Evolutionary conservation across 1,140 invertebrate species (phyloP).

Genomic region (Zaprionus taronus): DNA sequence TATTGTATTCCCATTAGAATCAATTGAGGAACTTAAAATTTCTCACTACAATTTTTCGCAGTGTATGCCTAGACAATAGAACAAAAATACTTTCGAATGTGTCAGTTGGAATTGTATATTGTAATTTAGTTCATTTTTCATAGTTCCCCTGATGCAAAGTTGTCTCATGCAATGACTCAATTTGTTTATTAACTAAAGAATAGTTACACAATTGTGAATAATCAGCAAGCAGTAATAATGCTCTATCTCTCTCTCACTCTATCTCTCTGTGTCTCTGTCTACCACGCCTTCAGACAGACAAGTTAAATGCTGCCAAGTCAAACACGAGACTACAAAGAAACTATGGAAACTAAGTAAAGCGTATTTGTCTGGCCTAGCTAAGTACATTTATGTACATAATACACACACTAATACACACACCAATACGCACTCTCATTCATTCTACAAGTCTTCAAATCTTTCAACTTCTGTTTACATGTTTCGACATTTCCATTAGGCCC

Average conservation of each 20-base stretch:
- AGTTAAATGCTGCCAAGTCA: conserved; percentile 32
- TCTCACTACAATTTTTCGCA: neutral
- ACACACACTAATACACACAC: neutral
- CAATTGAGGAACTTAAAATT: no score
- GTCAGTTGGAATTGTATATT: neutral
- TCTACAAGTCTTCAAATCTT: conserved; percentile 20
- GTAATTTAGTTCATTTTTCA: conserved; percentile 4
- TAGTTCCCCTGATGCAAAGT: conserved; percentile 18
- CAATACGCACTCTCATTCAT: neutral
- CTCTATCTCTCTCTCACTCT: neutral
- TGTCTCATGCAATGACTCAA: conserved; percentile 28
- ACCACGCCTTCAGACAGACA: neutral
- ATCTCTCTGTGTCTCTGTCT: neutral
- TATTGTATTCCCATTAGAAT: no score
- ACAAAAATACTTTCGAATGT: conserved; percentile 6
- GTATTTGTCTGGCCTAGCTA: conserved; percentile 42
- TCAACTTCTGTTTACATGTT: conserved; percentile 61
- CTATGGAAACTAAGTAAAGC: conserved; percentile 57
- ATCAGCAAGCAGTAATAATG: conserved; percentile 8
- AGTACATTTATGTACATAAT: conserved; percentile 7
- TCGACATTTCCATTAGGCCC: conserved; percentile 75
- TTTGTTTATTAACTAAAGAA: conserved; percentile 35
- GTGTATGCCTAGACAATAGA: neutral
- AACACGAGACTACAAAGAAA: conserved; percentile 53
- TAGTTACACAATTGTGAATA: conserved; percentile 28